Base-by-base conservation (phyloP, 2,888 invertebrate genomes). In the Dasypolia templi region DNA sequence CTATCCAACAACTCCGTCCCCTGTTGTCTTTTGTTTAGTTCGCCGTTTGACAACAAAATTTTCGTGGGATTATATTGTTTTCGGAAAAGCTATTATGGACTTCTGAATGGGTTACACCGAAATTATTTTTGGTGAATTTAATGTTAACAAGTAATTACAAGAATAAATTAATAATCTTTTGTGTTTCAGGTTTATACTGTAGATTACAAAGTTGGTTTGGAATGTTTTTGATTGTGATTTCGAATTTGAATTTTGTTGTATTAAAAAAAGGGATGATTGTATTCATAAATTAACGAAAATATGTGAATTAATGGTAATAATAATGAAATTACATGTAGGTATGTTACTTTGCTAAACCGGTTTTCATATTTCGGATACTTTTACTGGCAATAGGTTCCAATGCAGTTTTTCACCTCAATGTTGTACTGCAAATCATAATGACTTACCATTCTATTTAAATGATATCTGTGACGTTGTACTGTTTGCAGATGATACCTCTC, bases 31-130 rank as follows among this genome's bases (percentile, higher is more conserved):
- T 86, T 86, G 79, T 84, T 87, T 67, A 73, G 75, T 75, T 71
- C 61, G 51, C 62, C 55, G 74, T 79, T 86, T 81, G 82, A 87
- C 78, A 80, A 75, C 66, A 73, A 82, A 86, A 76, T 77, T 76
- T 82, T 83, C 65, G n/a, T n/a, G 11, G 77, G 75, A 77, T 79
- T 86, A 80, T 86, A 87, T 87, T 87, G 86, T 87, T 80, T 82
- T 79, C 74, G 67, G 70, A 67, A 80, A 81, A 82, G 75, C 82
- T 84, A 80, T 87, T 84, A 84, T 62, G 26, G 56, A 75, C 64
- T 67, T 76, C 35, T 82, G 75, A 86, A 84, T 78, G 49, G 64
- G 56, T 67, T 73, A 71, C 72, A 74, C 76, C 63, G 22, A 70
- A 79, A 82, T 77, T 61, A 79, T 83, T 84, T 79, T 82, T 75